A percentile compares a stretch with the other conserved stretches of the same genome.
Conservation (phyloP, 2,888 invertebrate genomes). For the Leucoma salicis region DNA sequence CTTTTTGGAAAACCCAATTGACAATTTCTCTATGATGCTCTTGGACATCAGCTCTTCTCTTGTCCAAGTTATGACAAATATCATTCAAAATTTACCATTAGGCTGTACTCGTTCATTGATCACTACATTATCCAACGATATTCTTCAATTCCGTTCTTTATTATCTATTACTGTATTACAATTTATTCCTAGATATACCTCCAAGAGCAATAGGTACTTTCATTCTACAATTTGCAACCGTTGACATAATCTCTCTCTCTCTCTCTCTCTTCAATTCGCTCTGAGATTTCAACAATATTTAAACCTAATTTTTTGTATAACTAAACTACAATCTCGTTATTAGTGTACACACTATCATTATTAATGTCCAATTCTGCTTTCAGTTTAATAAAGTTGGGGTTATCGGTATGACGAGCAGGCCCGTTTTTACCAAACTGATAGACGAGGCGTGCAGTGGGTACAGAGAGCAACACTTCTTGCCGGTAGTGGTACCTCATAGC, state of each 20-base stretch:
- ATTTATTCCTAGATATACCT: constrained; percentile 16
- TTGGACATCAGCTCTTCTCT: too few species aligned
- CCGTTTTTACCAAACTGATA: constrained; percentile 92
- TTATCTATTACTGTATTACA: constrained; percentile 34
- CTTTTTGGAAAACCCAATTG: constrained; percentile 29
- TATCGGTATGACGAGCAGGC: constrained; percentile 87
- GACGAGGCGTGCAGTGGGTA: constrained; percentile 88
- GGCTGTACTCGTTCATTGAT: too few species aligned
- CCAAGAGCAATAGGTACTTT: constrained; percentile 26
- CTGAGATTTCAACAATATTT: constrained; percentile 37
- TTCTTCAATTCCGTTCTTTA: constrained; percentile 22
- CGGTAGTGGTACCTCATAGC: constrained; percentile 95
- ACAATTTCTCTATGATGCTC: constrained; percentile 13
- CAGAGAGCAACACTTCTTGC: constrained; percentile 87
- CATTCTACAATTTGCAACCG: constrained; percentile 20
- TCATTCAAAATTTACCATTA: too few species aligned
- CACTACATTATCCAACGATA: too few species aligned
- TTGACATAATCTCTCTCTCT: too few species aligned
- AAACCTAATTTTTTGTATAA: constrained; percentile 28
- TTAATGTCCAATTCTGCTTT: constrained; percentile 59
- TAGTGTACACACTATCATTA: constrained; percentile 52
- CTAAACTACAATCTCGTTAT: too few species aligned
- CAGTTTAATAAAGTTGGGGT: constrained; percentile 77
- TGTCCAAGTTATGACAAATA: too few species aligned
- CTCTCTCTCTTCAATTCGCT: constrained; percentile 32